Base-by-base conservation (phyloP, 2,113 vertebrate species). In the Orthochromis indermauri region DNA sequence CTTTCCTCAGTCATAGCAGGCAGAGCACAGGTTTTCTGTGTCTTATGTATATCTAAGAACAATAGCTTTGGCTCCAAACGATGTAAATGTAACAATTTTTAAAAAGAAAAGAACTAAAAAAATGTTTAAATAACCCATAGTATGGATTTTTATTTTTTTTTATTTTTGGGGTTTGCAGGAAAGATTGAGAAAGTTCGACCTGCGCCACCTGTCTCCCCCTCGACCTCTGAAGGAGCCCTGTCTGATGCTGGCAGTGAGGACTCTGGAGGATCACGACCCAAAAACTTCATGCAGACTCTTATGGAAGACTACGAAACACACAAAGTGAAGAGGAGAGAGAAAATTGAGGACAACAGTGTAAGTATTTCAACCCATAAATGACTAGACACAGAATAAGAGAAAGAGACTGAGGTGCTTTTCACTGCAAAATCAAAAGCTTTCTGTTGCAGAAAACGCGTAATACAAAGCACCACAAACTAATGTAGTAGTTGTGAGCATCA, bases 281-380 rank as follows among this genome's bases (percentile, higher is more conserved):
- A 98, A 96, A 99, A 98, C 95, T 97, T 97, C 96, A 98, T 99
- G 98, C 97, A 99, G 96, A 99, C 99, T 2, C 97, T 99, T 42
- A 97, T 99, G 98, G 98, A 99, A 89, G 99, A 99, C 95, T 99
- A 97, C 6, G 98, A 99, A 95, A 97, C 97, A 33, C 98, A 99
- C 96, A 99, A 98, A 96, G 98, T 97, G 90, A 99, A 98, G 95
- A 97, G 97, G 93, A 96, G 97, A 87, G 98, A 99, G 93, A 97
- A 97, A 88, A 92, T 97, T 94, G 99, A 99, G 1, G 98, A 99
- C 94, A 97, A 97, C 96, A 98, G 97, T 91, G 98, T 99, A 95
- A 99, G 98, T 97, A 90, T 92, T 81, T 54, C 17, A 37, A 33
- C n/a, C 33, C 63, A 24, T 19, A 14, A 81, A 57, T 47, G 19